Evolutionary conservation across 2,113 vertebrate genomes (phyloP), one percentile per base, ranked within the genome.

Genomic region (Eira barbara): DNA sequence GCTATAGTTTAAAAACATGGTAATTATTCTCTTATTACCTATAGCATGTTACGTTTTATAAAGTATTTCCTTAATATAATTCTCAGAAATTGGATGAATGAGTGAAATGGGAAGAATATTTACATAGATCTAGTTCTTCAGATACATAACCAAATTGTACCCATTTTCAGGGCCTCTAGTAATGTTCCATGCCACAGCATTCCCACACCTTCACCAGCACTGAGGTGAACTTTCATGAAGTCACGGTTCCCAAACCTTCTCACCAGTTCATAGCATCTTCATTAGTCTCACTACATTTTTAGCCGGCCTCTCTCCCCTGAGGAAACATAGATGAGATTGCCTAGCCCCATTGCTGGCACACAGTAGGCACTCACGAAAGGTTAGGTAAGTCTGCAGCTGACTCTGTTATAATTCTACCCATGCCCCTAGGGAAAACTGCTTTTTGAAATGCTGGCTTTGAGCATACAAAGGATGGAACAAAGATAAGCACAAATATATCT

Each of bases 31-130:
- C 84, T 90, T 57, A 67, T 49, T 57, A 89, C 61, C 42, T 65
- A 17, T 17, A 39, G 42, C 45, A 31, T 94, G 31, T 73, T 69
- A 93, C 25, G 93, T 78, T 71, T 65, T 90, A 39, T 59, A 71
- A 94, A 45, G 13, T 42, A 31, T 89, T 91, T 94, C 79, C 71
- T 93, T 86, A 85, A 96, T 67, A 73, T 87, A 91, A 86, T 96
- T 96, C 63, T 34, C 45, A 85, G 86, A 97, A 96, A 71, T 74
- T 73, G 59, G 87, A 36, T 63, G n/a, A 80, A 95, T 71, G 55
- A 71, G 20, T 61, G 6, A 95, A 81, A 89, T 39, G 14, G 31
- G 55, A 91, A 90, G 88, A 59, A 45, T 29, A 49, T 45, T 63
- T 73, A 83, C 63, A 61, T 11, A 91, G 17, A 55, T 49, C 45